A percentile compares a stretch with the other conserved stretches of the same genome.
These are phyloP conservation scores for Trachemys scripta DNA, from an alignment of 2,113 vertebrate genomes.

Conservation along the genomic window DNA sequence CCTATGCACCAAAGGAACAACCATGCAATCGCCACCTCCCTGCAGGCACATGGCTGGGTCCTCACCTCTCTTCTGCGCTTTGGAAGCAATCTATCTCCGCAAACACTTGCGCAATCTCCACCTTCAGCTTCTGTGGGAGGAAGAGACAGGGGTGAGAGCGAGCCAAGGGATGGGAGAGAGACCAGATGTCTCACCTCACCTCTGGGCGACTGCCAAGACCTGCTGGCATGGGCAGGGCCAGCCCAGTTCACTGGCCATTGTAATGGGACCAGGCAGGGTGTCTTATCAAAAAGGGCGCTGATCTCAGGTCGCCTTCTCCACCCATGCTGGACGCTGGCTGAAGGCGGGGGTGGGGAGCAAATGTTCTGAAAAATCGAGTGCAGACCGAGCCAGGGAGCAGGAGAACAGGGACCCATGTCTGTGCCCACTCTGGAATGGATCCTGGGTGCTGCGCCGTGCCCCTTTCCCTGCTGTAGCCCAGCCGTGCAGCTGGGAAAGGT, in stretches of 20 bases:
- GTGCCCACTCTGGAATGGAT: constrained; percentile 48
- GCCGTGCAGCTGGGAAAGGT: background rate
- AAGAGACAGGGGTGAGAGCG: background rate
- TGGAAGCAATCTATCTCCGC: constrained; percentile 90
- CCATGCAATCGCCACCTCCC: background rate
- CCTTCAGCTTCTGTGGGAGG: constrained; percentile 87
- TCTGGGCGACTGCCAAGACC: background rate
- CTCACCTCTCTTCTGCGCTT: constrained; percentile 86
- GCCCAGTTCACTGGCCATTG: background rate
- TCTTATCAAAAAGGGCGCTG: background rate
- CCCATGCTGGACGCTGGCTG: background rate
- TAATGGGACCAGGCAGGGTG: background rate
- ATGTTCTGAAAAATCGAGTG: constrained; percentile 7
- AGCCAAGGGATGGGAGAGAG: background rate
- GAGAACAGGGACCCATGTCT: background rate
- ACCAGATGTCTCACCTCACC: background rate
- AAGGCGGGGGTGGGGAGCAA: background rate
- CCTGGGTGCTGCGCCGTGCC: background rate
- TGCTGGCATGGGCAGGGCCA: background rate
- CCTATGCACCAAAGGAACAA: background rate
- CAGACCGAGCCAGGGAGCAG: background rate
- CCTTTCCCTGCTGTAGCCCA: constrained; percentile 26
- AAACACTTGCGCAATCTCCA: constrained; percentile 89
- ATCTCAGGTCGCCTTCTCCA: background rate
- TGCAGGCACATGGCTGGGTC: background rate